phyloP scores from a whole-genome alignment of 2,113 vertebrate genomes.

The Cygnus atratus region DNA sequence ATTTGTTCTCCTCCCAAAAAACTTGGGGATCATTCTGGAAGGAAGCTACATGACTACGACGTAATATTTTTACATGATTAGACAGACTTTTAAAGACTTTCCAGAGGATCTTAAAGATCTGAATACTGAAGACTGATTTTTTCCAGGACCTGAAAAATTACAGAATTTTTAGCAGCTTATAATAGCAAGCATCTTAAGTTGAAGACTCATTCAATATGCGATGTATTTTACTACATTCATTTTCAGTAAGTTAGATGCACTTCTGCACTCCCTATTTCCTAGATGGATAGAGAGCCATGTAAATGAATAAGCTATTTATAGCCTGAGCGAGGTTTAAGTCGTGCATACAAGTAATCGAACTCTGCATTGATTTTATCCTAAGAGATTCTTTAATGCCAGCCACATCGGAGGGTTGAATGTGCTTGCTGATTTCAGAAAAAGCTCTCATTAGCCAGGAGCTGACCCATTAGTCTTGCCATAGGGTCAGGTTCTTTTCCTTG shows the following conservation, averaged over 20 bases:
- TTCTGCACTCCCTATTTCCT: background rate
- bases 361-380: background rate
- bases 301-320: background rate
- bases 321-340: background rate
- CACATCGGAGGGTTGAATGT: background rate
- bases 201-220: background rate
- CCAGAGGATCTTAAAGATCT: background rate
- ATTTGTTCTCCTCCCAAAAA: background rate
- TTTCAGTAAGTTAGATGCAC: background rate
- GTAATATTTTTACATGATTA: background rate
- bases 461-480: background rate
- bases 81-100: background rate
- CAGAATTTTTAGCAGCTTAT: background rate
- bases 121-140: background rate
- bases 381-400: background rate
- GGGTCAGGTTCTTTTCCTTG: background rate
- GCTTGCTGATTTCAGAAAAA: background rate
- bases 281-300: background rate
- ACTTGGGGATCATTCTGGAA: background rate
- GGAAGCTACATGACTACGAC: background rate
- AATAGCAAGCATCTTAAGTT: background rate
- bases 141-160: background rate
- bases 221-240: background rate
- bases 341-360: background rate
- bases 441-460: background rate